Conservation (phyloP, 2,113 vertebrate species). For the Aegotheles bennettii region DNA sequence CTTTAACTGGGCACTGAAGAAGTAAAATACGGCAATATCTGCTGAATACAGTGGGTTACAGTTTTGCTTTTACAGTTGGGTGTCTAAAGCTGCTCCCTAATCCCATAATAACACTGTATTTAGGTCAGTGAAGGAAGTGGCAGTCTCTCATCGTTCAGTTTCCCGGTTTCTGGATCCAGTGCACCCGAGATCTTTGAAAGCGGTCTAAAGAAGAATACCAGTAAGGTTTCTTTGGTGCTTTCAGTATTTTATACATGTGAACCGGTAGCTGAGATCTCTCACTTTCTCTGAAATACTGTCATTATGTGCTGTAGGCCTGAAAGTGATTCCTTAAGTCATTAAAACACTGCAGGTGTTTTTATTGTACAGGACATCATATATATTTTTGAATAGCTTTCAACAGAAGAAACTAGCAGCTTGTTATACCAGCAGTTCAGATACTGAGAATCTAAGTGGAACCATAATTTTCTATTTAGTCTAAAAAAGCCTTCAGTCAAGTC, state of each 20-base stretch:
- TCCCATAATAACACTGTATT: neutral
- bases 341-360: accelerated
- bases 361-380: neutral
- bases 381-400: neutral
- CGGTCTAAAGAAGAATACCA: conserved; percentile 67
- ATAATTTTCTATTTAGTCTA: neutral
- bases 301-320: neutral
- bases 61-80: neutral
- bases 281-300: neutral
- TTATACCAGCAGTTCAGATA: neutral
- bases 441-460: neutral
- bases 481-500: neutral
- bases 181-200: conserved; percentile 72
- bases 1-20: neutral
- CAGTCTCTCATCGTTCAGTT: conserved; percentile 71
- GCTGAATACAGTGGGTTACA: neutral
- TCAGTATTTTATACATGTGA: neutral
- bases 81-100: neutral
- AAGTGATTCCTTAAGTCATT: neutral
- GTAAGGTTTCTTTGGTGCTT: conserved; percentile 71
- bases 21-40: neutral
- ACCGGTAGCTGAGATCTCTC: neutral
- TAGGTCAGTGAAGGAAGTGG: conserved; percentile 83
- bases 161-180: conserved; percentile 66
- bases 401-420: neutral